Conservation (phyloP, 1,140 invertebrate species). For the Mycetomoellerius zeteki region DNA sequence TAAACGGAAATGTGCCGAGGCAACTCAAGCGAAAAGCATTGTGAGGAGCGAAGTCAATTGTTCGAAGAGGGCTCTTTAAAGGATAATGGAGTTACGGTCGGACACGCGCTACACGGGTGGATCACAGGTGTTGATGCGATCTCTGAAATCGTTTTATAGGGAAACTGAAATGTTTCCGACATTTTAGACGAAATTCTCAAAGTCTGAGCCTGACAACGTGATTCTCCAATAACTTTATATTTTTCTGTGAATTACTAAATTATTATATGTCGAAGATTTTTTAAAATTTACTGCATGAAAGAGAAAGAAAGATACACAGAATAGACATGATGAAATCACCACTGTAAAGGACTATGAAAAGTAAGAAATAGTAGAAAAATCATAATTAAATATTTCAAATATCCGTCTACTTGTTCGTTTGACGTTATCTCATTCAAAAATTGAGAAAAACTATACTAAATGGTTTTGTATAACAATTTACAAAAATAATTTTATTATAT, state of each 20-base stretch:
- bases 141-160: constrained; percentile 54
- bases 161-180: background rate
- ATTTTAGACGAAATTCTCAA: background rate
- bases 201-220: background rate
- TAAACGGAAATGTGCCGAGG: constrained; percentile 26
- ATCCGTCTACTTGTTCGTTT: background rate
- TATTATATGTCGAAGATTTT: background rate
- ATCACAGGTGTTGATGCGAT: constrained; percentile 51
- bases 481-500: background rate
- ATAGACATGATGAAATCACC: background rate
- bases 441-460: background rate
- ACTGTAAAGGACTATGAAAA: background rate
- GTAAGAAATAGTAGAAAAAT: background rate
- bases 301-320: background rate
- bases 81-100: constrained; percentile 48
- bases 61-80: constrained; percentile 43
- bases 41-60: constrained; percentile 25
- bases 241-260: background rate
- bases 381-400: background rate
- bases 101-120: background rate
- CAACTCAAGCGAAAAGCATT: constrained; percentile 40
- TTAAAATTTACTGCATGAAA: background rate
- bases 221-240: background rate
- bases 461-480: background rate
- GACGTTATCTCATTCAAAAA: background rate